Conservation (phyloP, 2,113 vertebrate species). For the Chaetura pelagica region DNA sequence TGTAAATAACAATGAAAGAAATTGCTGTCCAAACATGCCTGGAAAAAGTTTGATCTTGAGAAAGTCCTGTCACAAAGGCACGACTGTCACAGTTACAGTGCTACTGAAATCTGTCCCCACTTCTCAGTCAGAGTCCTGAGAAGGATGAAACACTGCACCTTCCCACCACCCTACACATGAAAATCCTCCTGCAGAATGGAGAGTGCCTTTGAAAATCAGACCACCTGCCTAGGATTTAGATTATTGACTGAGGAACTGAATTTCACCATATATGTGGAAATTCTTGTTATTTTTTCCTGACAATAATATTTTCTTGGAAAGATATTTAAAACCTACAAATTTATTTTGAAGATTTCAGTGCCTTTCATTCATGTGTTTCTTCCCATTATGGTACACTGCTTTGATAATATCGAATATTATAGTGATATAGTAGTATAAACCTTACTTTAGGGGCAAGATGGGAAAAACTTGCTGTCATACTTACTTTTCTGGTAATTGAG, state of each 20-base stretch:
- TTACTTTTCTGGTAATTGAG: background rate
- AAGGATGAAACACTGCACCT: background rate
- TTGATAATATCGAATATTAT: background rate
- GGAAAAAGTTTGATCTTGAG: background rate
- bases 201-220: background rate
- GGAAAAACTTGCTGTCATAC: background rate
- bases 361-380: background rate
- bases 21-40: background rate
- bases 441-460: background rate
- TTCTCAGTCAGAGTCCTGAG: background rate
- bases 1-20: background rate
- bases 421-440: background rate
- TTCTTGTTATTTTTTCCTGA: background rate
- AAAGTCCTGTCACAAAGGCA: background rate
- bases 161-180: too few relatives aligned
- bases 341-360: background rate
- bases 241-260: background rate
- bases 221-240: background rate
- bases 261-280: background rate
- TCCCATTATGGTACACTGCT: background rate
- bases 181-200: rapidly evolving
- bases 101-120: background rate
- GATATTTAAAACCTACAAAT: background rate
- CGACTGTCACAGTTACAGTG: background rate
- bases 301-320: background rate